Percentiles rank a stretch among this genome's conserved stretches.
These are phyloP conservation scores for Xyrichtys novacula DNA, from an alignment of 2,797 vertebrate species.

Conservation along the genomic window DNA sequence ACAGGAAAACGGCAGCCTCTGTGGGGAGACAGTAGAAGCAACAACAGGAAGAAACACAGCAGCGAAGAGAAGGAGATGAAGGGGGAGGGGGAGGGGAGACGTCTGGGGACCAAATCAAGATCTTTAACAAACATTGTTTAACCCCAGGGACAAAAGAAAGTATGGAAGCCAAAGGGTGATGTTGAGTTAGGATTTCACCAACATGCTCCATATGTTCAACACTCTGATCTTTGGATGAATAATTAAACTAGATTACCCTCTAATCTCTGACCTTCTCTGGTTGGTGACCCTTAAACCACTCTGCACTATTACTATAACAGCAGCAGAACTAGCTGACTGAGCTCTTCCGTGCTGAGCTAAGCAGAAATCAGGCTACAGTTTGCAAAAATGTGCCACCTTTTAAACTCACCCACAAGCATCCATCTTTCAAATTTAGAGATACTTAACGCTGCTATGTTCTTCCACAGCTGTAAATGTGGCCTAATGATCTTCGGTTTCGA, in stretches of 20 bases:
- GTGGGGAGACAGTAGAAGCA: conserved; percentile 46
- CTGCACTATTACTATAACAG: conserved; percentile 32
- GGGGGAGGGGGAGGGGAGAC: not conserved
- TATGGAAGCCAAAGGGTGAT: conserved; percentile 14
- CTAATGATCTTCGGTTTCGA: conserved; percentile 9
- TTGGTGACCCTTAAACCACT: conserved; percentile 23
- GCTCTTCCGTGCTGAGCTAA: conserved; percentile 17
- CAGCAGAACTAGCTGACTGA: conserved; percentile 32
- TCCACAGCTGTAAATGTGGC: conserved; percentile 21
- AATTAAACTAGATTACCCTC: conserved; percentile 33
- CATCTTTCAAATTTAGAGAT: conserved; percentile 19
- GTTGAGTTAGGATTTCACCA: conserved; percentile 28
- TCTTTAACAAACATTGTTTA: conserved; percentile 42
- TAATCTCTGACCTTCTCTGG: conserved; percentile 11
- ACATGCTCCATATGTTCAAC: conserved; percentile 20
- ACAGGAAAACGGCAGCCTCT: conserved; percentile 63
- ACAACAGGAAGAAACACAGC: conserved; percentile 60
- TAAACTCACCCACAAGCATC: conserved; percentile 33
- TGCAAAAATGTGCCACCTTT: conserved; percentile 32
- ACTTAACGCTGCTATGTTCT: not conserved
- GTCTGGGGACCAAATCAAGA: conserved; percentile 49
- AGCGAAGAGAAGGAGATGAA: not conserved
- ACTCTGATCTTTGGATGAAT: conserved; percentile 44
- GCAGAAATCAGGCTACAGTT: conserved; percentile 35
- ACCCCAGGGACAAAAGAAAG: conserved; percentile 16